Base-by-base conservation (phyloP, 2,113 vertebrate genomes). In the Etheostoma cragini region DNA sequence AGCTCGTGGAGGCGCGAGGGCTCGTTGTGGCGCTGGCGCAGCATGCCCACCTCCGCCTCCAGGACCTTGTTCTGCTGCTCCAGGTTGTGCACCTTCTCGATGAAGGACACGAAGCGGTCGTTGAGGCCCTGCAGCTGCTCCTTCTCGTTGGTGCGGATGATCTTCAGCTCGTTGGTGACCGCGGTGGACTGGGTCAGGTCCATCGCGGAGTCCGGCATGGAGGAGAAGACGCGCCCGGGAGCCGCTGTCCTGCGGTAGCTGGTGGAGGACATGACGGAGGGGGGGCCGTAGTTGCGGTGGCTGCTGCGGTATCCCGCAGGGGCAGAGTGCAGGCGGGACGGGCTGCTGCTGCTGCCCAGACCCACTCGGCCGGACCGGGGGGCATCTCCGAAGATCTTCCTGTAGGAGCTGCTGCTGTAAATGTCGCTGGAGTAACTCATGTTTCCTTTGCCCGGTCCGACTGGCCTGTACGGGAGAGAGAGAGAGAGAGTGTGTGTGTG, bases 101-200 rank as follows among this genome's bases (percentile, higher is more conserved):
- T 96, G 93, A 96, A 96, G 86, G 94, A 90, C 78, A 94, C 95
- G 87, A 96, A 96, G 82, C 96, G 96, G 94, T 96, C 96, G 80
- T 96, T 96, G 45, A 96, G 94, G 73, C 95, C 96, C 84, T 95
- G 95, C 83, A 96, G 92, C 88, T 96, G 95, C 89, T 96, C 95
- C 87, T 96, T 96, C 93, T 96, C 95, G 89, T 95, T 96, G 87
- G 95, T 96, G 93, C 95, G 94, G 86, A 95, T 90, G 89, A 96
- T 95, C 84, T 96, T 96, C 64, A 96, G 88, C 91, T 96, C 96
- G 90, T 96, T 96, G 92, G 95, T 95, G 83, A 95, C 87, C 69
- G 95, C 95, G 71, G 95, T 96, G 85, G 94, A 93, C 91, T 94
- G 93, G 66, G 92, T 93, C 85, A 96, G 89, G 81, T 96, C 95